Base-by-base conservation (phyloP, 2,888 invertebrate species). In the Creontiades dilutus region DNA sequence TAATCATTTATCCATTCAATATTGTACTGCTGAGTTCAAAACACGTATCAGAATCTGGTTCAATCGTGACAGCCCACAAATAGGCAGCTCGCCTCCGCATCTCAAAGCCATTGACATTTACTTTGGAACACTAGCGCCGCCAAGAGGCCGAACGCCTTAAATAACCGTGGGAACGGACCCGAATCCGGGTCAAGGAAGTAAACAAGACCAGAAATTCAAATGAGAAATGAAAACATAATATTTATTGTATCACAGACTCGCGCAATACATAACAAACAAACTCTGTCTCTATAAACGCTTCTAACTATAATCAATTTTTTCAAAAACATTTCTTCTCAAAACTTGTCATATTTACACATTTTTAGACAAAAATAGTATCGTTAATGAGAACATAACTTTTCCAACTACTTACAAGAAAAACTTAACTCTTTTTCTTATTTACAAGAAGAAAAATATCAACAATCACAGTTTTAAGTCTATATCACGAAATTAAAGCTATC, bases 401-500 rank as follows among this genome's bases (percentile, higher is more conserved):
- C 12, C 48, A 82, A 57, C 47, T 57, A 57, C 28, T 52, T 37
- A 89, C n/a, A 82, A 68, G 61, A 57, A 68, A 89, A 89, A 81
- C 81, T 82, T 82, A 82, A 89, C 89, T 61, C 48, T 89, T 82
- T 61, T 57, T 47, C 82, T 61, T 82, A 82, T 89, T 89, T 82
- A 82, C 82, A 89, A 82, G 82, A 81, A 16, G 16, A 88, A 82
- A 76, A 88, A 89, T 87, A 90, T 82, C 82, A 90, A 90, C 78
- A 85, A 86, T 91, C 91, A 91, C 92, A 92, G 91, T 91, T 91
- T 91, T 90, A 91, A 92, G 92, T 92, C 91, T 92, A 89, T 91
- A 92, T 92, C 92, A 92, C 91, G 90, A 90, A 19, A 37, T 90
- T 90, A 90, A 90, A 90, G 90, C 90, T 90, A 90, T 90, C 90